These are phyloP conservation scores for Cairina moschata DNA, from an alignment of 2,113 vertebrate genomes.

Conservation along the genomic window DNA sequence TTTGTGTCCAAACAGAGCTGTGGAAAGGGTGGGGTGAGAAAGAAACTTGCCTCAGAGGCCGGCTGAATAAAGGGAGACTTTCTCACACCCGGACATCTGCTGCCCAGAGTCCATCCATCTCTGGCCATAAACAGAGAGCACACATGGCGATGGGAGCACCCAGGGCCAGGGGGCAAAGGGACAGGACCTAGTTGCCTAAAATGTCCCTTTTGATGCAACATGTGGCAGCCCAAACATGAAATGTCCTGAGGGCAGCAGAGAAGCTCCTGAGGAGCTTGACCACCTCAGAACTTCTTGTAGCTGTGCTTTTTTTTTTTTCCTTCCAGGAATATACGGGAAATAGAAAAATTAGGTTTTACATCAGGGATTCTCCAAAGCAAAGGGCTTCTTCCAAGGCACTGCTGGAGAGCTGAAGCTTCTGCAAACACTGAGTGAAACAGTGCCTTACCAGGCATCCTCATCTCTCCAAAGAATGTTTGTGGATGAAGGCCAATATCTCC, in stretches of 20 bases:
- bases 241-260: background rate
- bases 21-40: constrained; percentile 23
- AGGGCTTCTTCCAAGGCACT: background rate
- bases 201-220: background rate
- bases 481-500: background rate
- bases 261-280: background rate
- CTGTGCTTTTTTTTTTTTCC: background rate
- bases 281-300: background rate
- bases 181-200: background rate
- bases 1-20: background rate
- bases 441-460: background rate
- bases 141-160: background rate
- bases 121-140: background rate
- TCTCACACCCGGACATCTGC: constrained; percentile 18
- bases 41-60: background rate
- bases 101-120: background rate
- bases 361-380: background rate
- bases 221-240: background rate
- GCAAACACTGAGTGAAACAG: background rate
- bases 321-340: background rate
- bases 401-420: background rate
- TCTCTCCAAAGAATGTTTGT: background rate
- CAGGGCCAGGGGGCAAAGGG: background rate
- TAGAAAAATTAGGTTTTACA: fast-evolving
- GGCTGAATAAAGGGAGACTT: background rate